These are phyloP conservation scores for Penaeus monodon DNA, from an alignment of 2,888 invertebrate genomes.

Conservation along the genomic window DNA sequence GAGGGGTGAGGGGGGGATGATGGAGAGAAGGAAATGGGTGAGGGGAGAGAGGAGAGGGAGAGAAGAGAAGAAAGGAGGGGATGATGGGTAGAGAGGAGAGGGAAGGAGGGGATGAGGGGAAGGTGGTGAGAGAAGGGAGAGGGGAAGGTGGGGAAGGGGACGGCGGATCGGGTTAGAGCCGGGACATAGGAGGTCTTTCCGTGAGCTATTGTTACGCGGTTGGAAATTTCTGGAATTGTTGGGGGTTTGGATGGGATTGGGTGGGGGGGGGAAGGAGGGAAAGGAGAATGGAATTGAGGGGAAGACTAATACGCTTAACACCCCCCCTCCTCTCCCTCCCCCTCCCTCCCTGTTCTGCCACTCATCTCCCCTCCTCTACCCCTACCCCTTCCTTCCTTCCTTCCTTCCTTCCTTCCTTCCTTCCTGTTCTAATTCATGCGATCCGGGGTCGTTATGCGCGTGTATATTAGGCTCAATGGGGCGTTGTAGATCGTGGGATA, in stretches of 20 bases:
- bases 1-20: too few relatives aligned
- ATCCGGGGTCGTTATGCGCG: too few relatives aligned
- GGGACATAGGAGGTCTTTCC: too few relatives aligned
- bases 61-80: neutral
- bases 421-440: neutral
- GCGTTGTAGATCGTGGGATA: too few relatives aligned
- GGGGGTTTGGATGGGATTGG: neutral
- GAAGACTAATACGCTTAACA: neutral
- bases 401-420: neutral
- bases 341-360: neutral
- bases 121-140: too few relatives aligned
- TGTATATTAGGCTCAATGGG: too few relatives aligned
- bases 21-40: too few relatives aligned
- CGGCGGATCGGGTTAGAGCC: too few relatives aligned
- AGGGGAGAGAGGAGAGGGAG: too few relatives aligned
- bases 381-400: slow-evolving; percentile 12
- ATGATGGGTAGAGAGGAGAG: neutral
- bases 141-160: too few relatives aligned
- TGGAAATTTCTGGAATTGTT: too few relatives aligned
- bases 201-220: too few relatives aligned
- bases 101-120: neutral
- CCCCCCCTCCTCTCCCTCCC: neutral
- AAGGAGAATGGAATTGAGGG: neutral
- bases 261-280: neutral
- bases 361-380: neutral